Percentiles rank a stretch among this genome's conserved stretches.
These are phyloP conservation scores for Cricetomys ansorgei DNA, from an alignment of 2,113 vertebrate species.

Conservation along the genomic window DNA sequence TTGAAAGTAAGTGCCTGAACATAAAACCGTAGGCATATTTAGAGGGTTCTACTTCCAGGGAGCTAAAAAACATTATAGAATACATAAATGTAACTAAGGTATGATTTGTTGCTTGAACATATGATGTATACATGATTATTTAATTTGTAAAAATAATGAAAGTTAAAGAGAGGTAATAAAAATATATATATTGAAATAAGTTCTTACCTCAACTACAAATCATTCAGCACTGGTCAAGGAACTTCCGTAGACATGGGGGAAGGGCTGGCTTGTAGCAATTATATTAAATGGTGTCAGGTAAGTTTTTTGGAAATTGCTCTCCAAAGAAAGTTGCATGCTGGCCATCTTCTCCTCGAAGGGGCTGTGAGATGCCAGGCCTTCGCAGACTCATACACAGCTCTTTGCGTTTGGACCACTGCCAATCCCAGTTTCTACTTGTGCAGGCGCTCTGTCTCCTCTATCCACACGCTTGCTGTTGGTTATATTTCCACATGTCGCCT, in stretches of 20 bases:
- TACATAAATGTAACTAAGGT: not conserved
- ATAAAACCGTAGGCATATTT: not conserved
- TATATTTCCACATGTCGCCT: not conserved
- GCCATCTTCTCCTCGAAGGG: not conserved
- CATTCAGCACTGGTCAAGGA: slow-evolving; percentile 1
- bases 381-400: not conserved
- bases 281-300: not conserved
- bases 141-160: slow-evolving; percentile 42
- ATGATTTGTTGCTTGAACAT: not conserved
- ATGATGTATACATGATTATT: not conserved
- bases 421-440: not conserved
- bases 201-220: not conserved
- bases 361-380: not conserved
- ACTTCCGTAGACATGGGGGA: not conserved
- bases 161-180: slow-evolving; percentile 8
- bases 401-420: not conserved
- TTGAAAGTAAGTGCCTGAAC: slow-evolving; percentile 33
- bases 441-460: not conserved
- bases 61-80: slow-evolving; percentile 38
- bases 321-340: not conserved
- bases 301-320: slow-evolving; percentile 39
- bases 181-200: not conserved
- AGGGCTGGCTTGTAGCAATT: not conserved
- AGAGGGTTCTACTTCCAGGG: not conserved
- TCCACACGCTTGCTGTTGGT: not conserved